Base-by-base conservation (phyloP, 2,888 invertebrate genomes). In the Drosophila peninsularis region DNA sequence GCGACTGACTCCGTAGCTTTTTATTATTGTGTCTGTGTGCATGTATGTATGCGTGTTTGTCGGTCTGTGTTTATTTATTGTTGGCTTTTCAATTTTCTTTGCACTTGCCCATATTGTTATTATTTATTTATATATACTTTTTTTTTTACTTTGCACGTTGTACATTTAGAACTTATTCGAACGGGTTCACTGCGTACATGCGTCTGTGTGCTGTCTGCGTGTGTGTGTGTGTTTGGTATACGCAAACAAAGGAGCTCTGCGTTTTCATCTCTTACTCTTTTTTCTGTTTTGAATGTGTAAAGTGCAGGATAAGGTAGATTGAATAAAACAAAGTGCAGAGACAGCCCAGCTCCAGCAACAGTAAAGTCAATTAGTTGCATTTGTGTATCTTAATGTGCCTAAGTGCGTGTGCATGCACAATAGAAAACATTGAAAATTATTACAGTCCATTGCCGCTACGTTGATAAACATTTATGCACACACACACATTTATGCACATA, bases 281-380 rank as follows among this genome's bases (percentile, higher is more conserved):
- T 63, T 64, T 78, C 78, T 64, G 74, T 68, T 78, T 78, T 65
- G 41, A 78, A 74, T 66, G 76, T 62, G 69, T 78, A 69, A 78
- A 76, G 69, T 78, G 78, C 63, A 72, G 75, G 73, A 78, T 67
- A 75, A 78, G 75, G 63, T 72, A 77, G 72, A 75, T 72, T 62
- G 55, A 72, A 62, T 77, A 72, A 67, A 72, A 75, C 62, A 77
- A 67, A 75, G 67, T 72, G 78, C 78, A 77, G 21, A 14, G 21
- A 21, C 62, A 57, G 24, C 24, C 5, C 62, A 57, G 24, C 24
- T 24, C 24, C 24, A 24, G 49, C n/a, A 5, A 32, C 66, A 45
- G 45, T 41, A 44, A 70, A 61, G 47, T 65, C 53, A 54, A 62
- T 71, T 71, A 57, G 41, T 56, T 70, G 60, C 56, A 41, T 45